A percentile compares a stretch with the other conserved stretches of the same genome.
Evolutionary conservation across 1,140 invertebrate species (phyloP).

Genomic region (Megalopta genalis): DNA sequence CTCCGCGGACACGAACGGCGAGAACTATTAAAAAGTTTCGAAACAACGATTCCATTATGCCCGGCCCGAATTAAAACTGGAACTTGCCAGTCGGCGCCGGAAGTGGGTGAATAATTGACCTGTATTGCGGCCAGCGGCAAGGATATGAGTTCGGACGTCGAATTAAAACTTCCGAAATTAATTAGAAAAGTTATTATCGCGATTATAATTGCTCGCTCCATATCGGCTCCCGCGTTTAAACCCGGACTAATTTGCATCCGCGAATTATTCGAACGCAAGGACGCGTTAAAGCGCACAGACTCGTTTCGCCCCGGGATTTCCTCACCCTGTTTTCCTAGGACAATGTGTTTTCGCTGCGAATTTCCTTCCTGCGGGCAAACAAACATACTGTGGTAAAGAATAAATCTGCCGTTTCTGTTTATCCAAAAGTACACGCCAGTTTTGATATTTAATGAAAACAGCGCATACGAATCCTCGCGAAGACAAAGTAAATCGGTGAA

Average conservation of each 20-base stretch:
- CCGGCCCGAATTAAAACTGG: background rate
- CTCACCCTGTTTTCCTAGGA: no score
- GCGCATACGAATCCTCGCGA: no score
- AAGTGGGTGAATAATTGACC: slow-evolving; percentile 30
- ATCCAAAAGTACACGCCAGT: no score
- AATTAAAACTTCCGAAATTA: slow-evolving; percentile 26
- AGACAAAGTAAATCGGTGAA: no score
- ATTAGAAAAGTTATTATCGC: slow-evolving; percentile 19
- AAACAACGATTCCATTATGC: background rate
- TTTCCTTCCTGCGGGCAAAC: no score
- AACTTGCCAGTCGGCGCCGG: background rate
- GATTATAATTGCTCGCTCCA: slow-evolving; percentile 16
- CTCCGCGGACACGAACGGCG: background rate
- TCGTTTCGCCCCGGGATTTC: background rate
- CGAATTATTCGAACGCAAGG: slow-evolving; percentile 4
- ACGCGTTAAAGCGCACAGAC: background rate
- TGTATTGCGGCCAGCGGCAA: slow-evolving; percentile 22
- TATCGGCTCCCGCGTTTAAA: background rate
- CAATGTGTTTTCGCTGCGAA: background rate
- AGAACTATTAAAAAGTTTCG: slow-evolving; percentile 26
- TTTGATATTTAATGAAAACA: no score
- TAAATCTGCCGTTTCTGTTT: no score
- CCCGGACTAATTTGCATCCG: background rate
- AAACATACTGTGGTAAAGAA: no score
- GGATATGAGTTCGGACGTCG: background rate